Percentiles rank a stretch among this genome's conserved stretches.
Conservation (phyloP, 1,140 invertebrate species). For the Phenacoccus solenopsis region DNA sequence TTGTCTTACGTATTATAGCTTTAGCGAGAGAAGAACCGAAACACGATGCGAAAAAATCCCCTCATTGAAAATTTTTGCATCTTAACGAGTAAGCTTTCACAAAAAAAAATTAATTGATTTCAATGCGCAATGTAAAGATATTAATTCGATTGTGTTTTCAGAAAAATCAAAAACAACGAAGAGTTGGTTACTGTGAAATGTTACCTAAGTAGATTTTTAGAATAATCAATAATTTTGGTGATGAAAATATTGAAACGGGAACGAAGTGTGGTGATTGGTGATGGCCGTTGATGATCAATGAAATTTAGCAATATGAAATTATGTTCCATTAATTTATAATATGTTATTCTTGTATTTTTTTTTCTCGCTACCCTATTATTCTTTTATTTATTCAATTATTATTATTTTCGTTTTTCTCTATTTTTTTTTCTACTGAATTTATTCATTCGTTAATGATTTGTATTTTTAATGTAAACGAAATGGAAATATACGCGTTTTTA, state of each 20-base stretch:
- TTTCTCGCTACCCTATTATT: neutral
- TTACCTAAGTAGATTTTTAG: no score
- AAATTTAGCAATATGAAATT: neutral
- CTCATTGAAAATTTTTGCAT: no score
- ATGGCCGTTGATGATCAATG: neutral
- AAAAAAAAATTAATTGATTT: no score
- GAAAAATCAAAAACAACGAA: no score
- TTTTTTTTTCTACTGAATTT: neutral
- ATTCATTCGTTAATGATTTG: neutral
- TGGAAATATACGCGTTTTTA: neutral
- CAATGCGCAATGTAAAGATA: no score
- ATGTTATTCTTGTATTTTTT: neutral
- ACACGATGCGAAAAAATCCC: neutral
- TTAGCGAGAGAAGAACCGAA: constrained; percentile 26
- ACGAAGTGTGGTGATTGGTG: neutral
- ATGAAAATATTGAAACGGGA: no score
- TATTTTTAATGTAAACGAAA: no score
- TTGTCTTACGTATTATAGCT: constrained; percentile 50
- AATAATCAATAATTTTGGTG: no score
- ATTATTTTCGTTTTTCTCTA: neutral
- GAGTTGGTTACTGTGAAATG: no score
- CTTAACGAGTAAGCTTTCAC: no score
- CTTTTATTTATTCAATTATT: no score
- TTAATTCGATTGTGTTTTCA: no score
- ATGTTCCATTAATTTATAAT: neutral